Conservation (phyloP, 2,113 vertebrate species). For the Tenebrosternarchus preto region DNA sequence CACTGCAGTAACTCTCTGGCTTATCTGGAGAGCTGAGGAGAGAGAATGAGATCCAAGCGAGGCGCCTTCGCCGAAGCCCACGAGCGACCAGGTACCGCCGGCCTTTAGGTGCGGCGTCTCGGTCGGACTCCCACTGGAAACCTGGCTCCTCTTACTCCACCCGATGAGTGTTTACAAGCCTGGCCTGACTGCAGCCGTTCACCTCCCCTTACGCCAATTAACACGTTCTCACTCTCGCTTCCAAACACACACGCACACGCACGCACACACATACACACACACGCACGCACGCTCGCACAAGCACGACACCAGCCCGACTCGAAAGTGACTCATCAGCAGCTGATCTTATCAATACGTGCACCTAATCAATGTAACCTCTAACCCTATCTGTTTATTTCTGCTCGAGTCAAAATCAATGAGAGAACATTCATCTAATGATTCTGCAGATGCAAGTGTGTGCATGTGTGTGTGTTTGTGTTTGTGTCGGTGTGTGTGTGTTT, state of each 20-base stretch:
- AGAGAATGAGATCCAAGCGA: neutral
- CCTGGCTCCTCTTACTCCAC: no score
- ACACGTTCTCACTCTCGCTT: neutral
- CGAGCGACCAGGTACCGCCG: no score
- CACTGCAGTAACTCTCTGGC: neutral
- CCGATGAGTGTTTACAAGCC: neutral
- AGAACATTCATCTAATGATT: slow-evolving; percentile 24
- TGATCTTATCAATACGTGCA: slow-evolving; percentile 48
- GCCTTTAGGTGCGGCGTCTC: no score
- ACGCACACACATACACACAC: neutral
- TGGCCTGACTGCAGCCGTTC: neutral
- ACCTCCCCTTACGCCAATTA: neutral
- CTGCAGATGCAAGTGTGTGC: neutral
- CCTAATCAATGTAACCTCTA: slow-evolving; percentile 51
- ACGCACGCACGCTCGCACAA: neutral
- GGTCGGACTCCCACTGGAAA: no score
- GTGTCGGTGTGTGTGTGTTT: slow-evolving; percentile 7
- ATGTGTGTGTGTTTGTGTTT: neutral
- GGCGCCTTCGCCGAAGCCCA: no score
- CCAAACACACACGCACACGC: slow-evolving; percentile 5
- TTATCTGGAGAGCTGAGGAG: slow-evolving; percentile 16
- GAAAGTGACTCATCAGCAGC: slow-evolving; percentile 48
- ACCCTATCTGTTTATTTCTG: slow-evolving; percentile 61
- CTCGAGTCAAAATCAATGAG: slow-evolving; percentile 58
- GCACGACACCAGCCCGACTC: slow-evolving; percentile 32